Evolutionary conservation across 1,140 invertebrate species (phyloP).

Genomic region (Procambarus clarkii): DNA sequence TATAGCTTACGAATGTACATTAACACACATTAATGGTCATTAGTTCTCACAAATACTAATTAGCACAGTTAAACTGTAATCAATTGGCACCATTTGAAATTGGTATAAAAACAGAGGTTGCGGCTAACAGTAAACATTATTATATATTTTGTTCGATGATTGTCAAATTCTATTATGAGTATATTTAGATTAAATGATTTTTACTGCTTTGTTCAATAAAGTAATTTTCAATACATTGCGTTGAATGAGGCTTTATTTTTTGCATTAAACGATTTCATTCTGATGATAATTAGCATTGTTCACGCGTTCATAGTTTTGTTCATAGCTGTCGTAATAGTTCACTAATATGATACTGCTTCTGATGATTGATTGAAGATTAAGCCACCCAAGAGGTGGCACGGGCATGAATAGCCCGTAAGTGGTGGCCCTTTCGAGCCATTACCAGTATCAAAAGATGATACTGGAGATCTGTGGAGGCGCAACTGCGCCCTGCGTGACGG

Average conservation of each 20-base stretch:
- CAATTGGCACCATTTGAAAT: not conserved
- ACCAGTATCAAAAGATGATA: no score
- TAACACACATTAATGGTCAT: not conserved
- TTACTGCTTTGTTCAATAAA: slow-evolving; percentile 1
- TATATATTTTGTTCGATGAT: not conserved
- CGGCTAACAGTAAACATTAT: not conserved
- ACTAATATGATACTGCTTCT: no score
- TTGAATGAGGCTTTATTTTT: not conserved
- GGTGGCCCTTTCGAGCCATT: no score
- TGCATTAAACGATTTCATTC: not conserved
- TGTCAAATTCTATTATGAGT: not conserved
- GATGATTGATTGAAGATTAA: no score
- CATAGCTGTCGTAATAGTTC: not conserved
- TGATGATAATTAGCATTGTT: not conserved
- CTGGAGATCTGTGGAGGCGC: no score
- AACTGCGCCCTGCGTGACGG: no score
- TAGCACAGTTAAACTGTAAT: slow-evolving; percentile 3
- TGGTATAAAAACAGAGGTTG: not conserved
- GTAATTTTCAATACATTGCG: not conserved
- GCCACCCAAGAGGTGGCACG: no score
- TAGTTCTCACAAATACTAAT: not conserved
- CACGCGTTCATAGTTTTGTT: not conserved
- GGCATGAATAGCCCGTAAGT: no score
- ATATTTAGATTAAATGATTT: not conserved
- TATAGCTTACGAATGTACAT: not conserved